These are phyloP conservation scores for Cataglyphis altisquamis DNA, from an alignment of 2,888 invertebrate species.

Conservation along the genomic window DNA sequence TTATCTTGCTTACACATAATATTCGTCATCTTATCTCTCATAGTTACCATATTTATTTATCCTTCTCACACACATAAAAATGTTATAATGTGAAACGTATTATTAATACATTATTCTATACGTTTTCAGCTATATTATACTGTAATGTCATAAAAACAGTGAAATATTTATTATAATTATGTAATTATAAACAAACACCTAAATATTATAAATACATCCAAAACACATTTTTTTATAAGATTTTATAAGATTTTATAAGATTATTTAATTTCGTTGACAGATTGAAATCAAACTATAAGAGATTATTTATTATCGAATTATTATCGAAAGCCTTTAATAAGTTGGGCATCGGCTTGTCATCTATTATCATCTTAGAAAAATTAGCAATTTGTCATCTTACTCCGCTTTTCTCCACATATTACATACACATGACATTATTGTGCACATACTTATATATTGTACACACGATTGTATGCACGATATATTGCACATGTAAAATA, in stretches of 20 bases:
- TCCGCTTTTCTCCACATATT: background rate
- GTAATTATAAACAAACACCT: background rate
- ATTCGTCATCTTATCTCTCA: background rate
- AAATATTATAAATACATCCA: background rate
- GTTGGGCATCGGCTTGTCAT: background rate
- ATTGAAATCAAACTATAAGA: background rate
- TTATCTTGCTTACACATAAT: too few relatives aligned
- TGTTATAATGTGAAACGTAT: background rate
- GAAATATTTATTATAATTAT: background rate
- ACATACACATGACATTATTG: background rate
- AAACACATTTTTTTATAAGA: background rate
- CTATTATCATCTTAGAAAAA: background rate
- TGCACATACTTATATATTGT: too few relatives aligned
- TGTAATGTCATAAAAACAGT: background rate
- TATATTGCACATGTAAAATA: background rate
- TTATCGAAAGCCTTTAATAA: background rate
- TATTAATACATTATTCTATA: background rate
- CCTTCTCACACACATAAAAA: background rate
- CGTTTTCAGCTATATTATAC: background rate
- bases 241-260: too few relatives aligned
- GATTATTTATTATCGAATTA: background rate
- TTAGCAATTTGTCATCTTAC: background rate
- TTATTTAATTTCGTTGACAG: too few relatives aligned
- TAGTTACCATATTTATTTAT: background rate
- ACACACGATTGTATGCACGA: too few relatives aligned